Percentiles rank a stretch among this genome's conserved stretches.
These are phyloP conservation scores for Cerceris ruficornis DNA, from an alignment of 2,888 invertebrate species.

Conservation along the genomic window DNA sequence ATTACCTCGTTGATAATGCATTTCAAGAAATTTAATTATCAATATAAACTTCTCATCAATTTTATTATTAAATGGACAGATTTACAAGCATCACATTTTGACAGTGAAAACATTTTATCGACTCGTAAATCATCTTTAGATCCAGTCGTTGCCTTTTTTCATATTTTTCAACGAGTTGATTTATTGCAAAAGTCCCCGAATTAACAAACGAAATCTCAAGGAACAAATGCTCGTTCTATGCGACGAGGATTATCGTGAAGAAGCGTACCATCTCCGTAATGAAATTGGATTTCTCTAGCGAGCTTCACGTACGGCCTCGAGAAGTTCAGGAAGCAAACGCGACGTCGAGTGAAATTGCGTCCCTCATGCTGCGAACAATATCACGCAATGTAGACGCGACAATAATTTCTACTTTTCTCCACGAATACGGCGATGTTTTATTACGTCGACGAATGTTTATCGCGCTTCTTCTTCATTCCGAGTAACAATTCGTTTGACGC, in stretches of 20 bases:
- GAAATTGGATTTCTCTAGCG: slow-evolving; percentile 59
- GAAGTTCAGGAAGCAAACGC: slow-evolving; percentile 38
- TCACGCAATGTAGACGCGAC: slow-evolving; percentile 17
- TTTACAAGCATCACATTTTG: no score
- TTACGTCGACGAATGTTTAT: slow-evolving; percentile 4
- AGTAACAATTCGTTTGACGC: not conserved
- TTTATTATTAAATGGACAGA: no score
- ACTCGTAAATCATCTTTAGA: no score
- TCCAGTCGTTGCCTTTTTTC: no score
- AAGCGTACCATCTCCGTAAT: slow-evolving; percentile 37
- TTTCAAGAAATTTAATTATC: no score
- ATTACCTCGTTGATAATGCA: no score
- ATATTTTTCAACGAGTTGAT: no score
- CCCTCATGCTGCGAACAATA: slow-evolving; percentile 30
- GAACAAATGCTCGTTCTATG: slow-evolving; percentile 16
- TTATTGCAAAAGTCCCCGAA: no score
- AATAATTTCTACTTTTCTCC: slow-evolving; percentile 45
- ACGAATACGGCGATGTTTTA: slow-evolving; percentile 3
- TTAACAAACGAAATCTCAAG: no score
- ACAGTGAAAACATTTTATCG: no score
- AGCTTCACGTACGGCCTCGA: slow-evolving; percentile 43
- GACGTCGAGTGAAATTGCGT: slow-evolving; percentile 28
- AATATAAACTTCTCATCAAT: no score
- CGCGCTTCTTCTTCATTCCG: slow-evolving; percentile 13
- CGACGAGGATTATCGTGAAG: slow-evolving; percentile 39